A percentile compares a stretch with the other conserved stretches of the same genome.
phyloP scores from a whole-genome alignment of 2,797 vertebrate species.

The Vireo griseus region DNA sequence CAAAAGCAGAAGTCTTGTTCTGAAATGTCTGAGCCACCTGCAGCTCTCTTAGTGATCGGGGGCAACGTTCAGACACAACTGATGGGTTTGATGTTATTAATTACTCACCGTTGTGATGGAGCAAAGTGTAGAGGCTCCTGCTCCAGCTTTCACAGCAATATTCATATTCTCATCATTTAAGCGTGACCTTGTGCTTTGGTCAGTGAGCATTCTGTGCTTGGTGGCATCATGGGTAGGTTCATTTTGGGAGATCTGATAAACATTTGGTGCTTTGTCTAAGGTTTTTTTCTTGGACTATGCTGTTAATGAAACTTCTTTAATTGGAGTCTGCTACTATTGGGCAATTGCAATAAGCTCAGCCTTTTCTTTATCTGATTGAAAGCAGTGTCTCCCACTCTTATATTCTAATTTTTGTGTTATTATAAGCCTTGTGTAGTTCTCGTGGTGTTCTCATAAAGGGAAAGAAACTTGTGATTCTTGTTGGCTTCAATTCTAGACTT shows the following conservation, averaged over 20 bases:
- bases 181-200: neutral
- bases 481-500: neutral
- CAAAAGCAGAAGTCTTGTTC: neutral
- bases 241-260: neutral
- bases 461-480: neutral
- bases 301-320: neutral
- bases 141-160: neutral
- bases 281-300: neutral
- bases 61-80: accelerated
- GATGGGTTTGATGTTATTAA: neutral
- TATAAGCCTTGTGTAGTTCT: neutral
- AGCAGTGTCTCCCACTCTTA: neutral
- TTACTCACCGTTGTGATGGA: neutral
- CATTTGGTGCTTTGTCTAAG: neutral
- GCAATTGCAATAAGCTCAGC: neutral
- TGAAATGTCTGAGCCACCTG: neutral
- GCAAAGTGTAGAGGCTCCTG: neutral
- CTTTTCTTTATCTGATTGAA: neutral
- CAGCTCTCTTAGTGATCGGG: neutral
- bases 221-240: neutral
- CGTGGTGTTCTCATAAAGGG: neutral
- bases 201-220: neutral
- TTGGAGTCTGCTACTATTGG: neutral
- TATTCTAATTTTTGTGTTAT: neutral
- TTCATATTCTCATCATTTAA: neutral